Percentiles rank a stretch among this genome's conserved stretches.
These are phyloP conservation scores for Coccyzus lansbergi DNA, from an alignment of 2,797 vertebrate genomes.

Conservation along the genomic window DNA sequence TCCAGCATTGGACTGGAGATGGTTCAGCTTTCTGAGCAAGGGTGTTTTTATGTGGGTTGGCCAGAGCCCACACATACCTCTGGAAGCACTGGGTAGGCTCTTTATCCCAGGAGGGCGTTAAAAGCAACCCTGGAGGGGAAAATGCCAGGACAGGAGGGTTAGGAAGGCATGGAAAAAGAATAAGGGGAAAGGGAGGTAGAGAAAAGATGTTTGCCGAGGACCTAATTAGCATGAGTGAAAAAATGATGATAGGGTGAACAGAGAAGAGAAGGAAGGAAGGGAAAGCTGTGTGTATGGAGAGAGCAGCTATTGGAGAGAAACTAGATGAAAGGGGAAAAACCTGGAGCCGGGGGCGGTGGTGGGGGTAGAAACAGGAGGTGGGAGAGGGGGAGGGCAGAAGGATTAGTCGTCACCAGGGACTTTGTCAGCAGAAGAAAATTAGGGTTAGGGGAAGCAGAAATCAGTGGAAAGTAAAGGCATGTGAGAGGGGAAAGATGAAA, in stretches of 20 bases:
- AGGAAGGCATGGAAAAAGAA: background rate
- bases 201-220: background rate
- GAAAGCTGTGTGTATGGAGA: background rate
- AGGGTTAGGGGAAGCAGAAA: background rate
- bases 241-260: background rate
- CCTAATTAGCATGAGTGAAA: background rate
- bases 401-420: background rate
- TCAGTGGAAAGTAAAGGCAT: background rate
- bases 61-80: background rate
- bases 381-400: background rate
- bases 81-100: background rate
- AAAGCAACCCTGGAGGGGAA: background rate
- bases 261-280: background rate
- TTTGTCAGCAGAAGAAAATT: background rate
- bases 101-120: background rate
- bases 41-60: background rate
- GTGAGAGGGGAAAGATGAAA: background rate
- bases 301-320: conserved; percentile 2
- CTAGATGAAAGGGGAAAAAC: background rate
- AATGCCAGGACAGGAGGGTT: background rate
- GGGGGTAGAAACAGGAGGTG: background rate
- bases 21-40: background rate
- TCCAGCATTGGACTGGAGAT: accelerated
- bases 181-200: background rate
- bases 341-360: no score